Percentiles rank a stretch among this genome's conserved stretches.
Conservation (phyloP, 2,888 invertebrate species). For the Rosalia funebris region DNA sequence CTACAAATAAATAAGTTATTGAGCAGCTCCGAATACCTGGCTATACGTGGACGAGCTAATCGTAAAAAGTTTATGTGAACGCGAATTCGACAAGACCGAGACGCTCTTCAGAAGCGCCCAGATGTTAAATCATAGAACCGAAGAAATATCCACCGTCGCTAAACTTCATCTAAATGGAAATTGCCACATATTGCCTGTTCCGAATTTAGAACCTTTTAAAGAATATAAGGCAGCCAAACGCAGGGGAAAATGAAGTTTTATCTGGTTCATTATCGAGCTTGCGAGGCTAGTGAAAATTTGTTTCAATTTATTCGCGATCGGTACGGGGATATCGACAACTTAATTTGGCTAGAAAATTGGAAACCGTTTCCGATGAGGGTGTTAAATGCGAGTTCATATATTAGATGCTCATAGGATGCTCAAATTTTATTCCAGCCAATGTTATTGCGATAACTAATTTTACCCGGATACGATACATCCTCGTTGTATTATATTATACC, state of each 20-base stretch:
- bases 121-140: slow-evolving; percentile 51
- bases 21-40: background rate
- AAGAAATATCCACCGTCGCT: slow-evolving; percentile 50
- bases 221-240: background rate
- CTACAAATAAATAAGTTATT: slow-evolving; percentile 18
- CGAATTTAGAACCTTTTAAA: slow-evolving; percentile 39
- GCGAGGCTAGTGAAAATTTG: background rate
- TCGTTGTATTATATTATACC: too few species aligned
- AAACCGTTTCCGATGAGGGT: too few species aligned
- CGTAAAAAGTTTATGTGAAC: slow-evolving; percentile 38
- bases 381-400: too few species aligned
- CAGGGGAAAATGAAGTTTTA: slow-evolving; percentile 3
- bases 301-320: background rate
- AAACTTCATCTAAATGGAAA: slow-evolving; percentile 59
- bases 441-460: too few species aligned
- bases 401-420: too few species aligned
- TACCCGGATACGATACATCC: too few species aligned
- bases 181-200: slow-evolving; percentile 53
- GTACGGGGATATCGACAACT: too few species aligned
- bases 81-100: slow-evolving; percentile 42
- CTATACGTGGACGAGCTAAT: background rate
- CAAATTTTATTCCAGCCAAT: too few species aligned
- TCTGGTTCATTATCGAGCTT: background rate
- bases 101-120: slow-evolving; percentile 51
- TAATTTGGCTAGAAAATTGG: too few species aligned